These are phyloP conservation scores for Pogona vitticeps DNA, from an alignment of 2,113 vertebrate genomes.

Conservation along the genomic window DNA sequence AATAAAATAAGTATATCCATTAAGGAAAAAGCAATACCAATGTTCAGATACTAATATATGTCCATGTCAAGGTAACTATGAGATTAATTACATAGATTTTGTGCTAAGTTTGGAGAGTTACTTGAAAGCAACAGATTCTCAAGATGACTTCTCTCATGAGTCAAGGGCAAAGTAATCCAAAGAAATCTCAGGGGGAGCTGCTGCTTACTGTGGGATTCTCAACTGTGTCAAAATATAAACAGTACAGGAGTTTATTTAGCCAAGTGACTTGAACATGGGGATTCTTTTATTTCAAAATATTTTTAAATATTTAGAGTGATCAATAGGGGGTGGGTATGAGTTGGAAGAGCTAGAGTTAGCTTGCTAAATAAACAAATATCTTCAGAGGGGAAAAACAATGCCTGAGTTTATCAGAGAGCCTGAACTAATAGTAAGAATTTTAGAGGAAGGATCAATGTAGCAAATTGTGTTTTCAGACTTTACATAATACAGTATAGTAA, in stretches of 20 bases:
- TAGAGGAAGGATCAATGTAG: background rate
- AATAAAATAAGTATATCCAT: background rate
- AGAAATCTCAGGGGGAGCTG: background rate
- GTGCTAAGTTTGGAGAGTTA: too few relatives aligned
- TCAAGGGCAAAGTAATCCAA: background rate
- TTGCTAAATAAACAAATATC: background rate
- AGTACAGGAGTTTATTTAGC: background rate
- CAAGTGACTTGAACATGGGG: too few relatives aligned
- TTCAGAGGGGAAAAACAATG: background rate
- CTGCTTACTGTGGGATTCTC: background rate
- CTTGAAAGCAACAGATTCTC: too few relatives aligned
- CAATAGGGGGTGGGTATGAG: too few relatives aligned
- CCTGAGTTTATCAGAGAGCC: background rate
- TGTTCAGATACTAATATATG: background rate
- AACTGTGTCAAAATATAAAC: background rate
- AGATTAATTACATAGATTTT: too few relatives aligned
- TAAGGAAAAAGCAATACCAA: background rate
- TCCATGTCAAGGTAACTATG: too few relatives aligned
- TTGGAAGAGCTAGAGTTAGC: background rate
- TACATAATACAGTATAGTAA: accelerated
- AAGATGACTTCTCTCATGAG: too few relatives aligned
- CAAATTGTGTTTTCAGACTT: background rate
- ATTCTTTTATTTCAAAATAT: background rate
- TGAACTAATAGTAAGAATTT: background rate
- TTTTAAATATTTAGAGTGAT: too few relatives aligned